Evolutionary conservation across 1,140 invertebrate species (phyloP), one percentile per base, ranked within the genome.

Genomic region (Pomacea maculata): DNA sequence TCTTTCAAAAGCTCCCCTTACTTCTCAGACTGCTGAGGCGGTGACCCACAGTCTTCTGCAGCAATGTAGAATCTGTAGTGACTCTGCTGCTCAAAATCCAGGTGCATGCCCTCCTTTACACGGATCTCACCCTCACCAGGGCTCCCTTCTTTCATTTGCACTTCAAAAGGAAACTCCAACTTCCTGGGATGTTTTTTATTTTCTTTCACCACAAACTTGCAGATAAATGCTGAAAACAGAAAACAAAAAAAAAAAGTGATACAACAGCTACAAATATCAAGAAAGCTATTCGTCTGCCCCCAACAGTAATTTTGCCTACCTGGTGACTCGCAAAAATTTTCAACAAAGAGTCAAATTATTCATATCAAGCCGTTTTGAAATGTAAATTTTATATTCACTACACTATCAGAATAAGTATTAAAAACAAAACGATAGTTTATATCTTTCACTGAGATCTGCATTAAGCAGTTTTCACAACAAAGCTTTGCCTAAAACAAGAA

Each of bases 21-120:
- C 88, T 82, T 88, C 63, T 86, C 85, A 70, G 88, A 89, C 54
- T 86, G 95, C 94, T 75, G 96, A 96, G 88, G 95, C 94, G 84
- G 94, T 94, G 84, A 95, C 95, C 90, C 95, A 91, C 97, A 98
- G 82, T 96, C 96, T 67, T 97, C 94, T 45, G 97, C 97, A 55
- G 96, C 95, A 88, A 98, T 97, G 91, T 97, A 96, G 90, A 99
- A 98, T 92, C 97, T 97, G 93, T 98, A 99, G 89, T 96, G 96
- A 82, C 96, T 95, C 70, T 96, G 93, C 90, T 98, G 98, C 91
- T 98, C 97, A 92, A 96, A 98, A 92, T 98, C 97, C 65, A 99
- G 93, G 65, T 94, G 94, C 82, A 94, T 94, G 64, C 95, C 94
- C 63, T 87, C 85, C 52, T 83, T 82, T 67, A 99, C 93, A 90